Evolutionary conservation across 2,888 invertebrate species (phyloP).

Genomic region (Lithodes maja): DNA sequence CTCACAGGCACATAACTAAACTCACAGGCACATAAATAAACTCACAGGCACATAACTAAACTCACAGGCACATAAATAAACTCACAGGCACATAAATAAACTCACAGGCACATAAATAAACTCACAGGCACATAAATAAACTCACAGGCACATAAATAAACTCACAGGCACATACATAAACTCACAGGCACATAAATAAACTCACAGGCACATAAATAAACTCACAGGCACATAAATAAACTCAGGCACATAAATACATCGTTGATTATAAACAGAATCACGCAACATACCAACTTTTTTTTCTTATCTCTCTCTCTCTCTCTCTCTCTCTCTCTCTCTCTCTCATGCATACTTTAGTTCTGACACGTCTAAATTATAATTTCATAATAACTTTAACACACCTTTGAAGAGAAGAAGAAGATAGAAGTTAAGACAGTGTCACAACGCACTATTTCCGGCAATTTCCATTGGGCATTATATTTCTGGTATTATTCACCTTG

Average conservation of each 20-base stretch:
- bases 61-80: constrained; percentile 5
- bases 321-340: background rate
- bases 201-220: constrained; percentile 6
- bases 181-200: constrained; percentile 12
- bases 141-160: background rate
- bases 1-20: background rate
- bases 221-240: background rate
- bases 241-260: too few species aligned
- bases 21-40: background rate
- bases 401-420: too few species aligned
- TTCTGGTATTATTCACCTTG: too few species aligned
- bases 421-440: too few species aligned
- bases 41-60: constrained; percentile 3
- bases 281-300: background rate
- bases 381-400: too few species aligned
- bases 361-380: background rate
- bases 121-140: background rate
- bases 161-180: background rate
- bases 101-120: background rate
- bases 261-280: too few species aligned
- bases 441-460: too few species aligned
- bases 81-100: constrained; percentile 1
- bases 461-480: too few species aligned
- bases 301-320: background rate
- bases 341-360: background rate